phyloP scores from a whole-genome alignment of 2,113 vertebrate genomes.

The Charadrius vociferus region DNA sequence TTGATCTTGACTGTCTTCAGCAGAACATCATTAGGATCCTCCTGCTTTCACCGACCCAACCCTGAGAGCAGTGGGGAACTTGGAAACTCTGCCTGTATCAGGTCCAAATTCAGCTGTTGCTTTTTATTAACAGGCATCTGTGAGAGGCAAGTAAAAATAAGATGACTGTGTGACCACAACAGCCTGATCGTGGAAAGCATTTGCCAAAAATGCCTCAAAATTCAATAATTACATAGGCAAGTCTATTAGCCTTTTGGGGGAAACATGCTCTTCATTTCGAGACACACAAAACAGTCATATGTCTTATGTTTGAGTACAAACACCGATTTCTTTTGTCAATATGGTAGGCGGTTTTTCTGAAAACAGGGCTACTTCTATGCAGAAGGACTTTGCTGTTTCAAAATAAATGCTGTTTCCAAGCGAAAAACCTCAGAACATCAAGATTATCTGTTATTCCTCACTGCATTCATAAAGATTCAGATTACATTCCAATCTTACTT shows the following conservation, averaged over 20 bases:
- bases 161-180: background rate
- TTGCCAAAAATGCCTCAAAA: background rate
- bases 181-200: background rate
- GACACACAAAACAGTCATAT: background rate
- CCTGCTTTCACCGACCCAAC: background rate
- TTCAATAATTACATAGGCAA: background rate
- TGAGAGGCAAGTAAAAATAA: background rate
- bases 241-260: background rate
- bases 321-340: slow-evolving; percentile 28
- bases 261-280: background rate
- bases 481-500: slow-evolving; percentile 33
- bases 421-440: background rate
- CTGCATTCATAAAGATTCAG: background rate
- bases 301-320: slow-evolving; percentile 13
- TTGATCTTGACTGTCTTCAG: background rate
- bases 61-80: background rate
- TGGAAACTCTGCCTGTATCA: background rate
- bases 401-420: slow-evolving; percentile 16
- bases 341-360: background rate
- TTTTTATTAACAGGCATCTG: background rate
- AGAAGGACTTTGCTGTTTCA: background rate
- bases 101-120: background rate
- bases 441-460: background rate
- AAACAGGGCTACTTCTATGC: background rate
- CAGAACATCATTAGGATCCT: background rate